These are phyloP conservation scores for Epicampocera succincta DNA, from an alignment of 2,888 invertebrate species.

Conservation along the genomic window DNA sequence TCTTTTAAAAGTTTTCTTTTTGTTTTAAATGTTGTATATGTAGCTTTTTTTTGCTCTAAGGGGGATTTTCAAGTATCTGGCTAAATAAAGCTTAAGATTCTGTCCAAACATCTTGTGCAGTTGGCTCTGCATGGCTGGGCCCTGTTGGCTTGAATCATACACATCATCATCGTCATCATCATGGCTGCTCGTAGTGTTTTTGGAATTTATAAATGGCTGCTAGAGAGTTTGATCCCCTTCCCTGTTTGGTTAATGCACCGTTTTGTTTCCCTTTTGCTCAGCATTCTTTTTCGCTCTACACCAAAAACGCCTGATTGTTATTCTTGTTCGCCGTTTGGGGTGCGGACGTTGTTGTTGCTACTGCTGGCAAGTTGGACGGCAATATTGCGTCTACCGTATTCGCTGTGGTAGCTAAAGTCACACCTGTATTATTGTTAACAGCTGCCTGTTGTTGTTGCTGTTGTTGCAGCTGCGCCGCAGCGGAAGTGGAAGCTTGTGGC, in stretches of 20 bases:
- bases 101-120: constrained; percentile 29
- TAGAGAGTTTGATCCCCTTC: constrained; percentile 57
- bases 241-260: constrained; percentile 53
- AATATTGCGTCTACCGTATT: constrained; percentile 49
- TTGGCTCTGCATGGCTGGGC: constrained; percentile 12
- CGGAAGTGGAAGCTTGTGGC: constrained; percentile 73
- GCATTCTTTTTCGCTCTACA: constrained; percentile 72
- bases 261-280: constrained; percentile 36
- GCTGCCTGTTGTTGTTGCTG: constrained; percentile 65
- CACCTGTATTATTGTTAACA: constrained; percentile 71
- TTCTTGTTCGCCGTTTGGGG: constrained; percentile 72
- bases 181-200: constrained; percentile 53
- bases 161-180: constrained; percentile 50
- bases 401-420: constrained; percentile 67
- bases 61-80: constrained; percentile 51
- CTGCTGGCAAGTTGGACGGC: constrained; percentile 66
- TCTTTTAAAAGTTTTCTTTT: constrained; percentile 73
- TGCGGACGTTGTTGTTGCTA: constrained; percentile 53
- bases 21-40: constrained; percentile 24
- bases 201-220: constrained; percentile 70
- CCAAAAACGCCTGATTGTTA: constrained; percentile 80
- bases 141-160: constrained; percentile 20
- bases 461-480: constrained; percentile 69
- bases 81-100: constrained; percentile 63
- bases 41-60: constrained; percentile 48